Base-by-base conservation (phyloP, 2,797 vertebrate species). In the Eutrigla gurnardus region DNA sequence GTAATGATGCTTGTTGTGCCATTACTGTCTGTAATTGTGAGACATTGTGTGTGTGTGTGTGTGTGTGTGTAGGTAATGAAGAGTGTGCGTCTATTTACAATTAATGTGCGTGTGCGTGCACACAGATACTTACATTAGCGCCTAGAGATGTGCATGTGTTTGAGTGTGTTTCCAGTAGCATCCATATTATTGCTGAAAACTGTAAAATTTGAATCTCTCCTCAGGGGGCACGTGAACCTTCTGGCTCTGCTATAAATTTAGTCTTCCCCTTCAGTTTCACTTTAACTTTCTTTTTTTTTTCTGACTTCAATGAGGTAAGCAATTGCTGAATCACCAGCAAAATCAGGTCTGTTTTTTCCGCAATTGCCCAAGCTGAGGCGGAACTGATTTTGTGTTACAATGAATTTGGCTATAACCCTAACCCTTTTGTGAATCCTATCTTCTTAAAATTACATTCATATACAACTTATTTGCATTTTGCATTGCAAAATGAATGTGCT, bases 1-100 rank as follows among this genome's bases (percentile, higher is more conserved):
- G 82, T 85, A 85, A 86, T 85, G 75, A 35, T 4, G 64, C 76
- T 73, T 78, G 77, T 65, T 77, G 50, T 69, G 45, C 65, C 57
- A 80, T 81, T 83, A 82, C 35, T 70, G 65, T 17, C 36, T 65
- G 18, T 79, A 81, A 81, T 50, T 71, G 69, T 66, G 40, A 59
- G 36, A 66, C 4, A 52, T 15, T 5, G 14, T 45, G 37, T 18
- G 3, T 60, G 62, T 59, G 58, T 71, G 57, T 53, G 52, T 50
- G 49, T 62, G 13, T 67, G 59, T 42, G 25, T 25, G 33, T 17
- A 42, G n/a, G n/a, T 73, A 42, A 17, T 60, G 42, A 52, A 42
- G 9, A 40, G 57, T 25, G 57, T 32, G 18, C 7, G 40, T 61
- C 7, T 54, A 11, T 71, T 64, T 64, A 13, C 25, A 32, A 13